A percentile compares a stretch with the other conserved stretches of the same genome.
These are phyloP conservation scores for Brachionus manjavacas DNA, from an alignment of 1,140 invertebrate species.

Conservation along the genomic window DNA sequence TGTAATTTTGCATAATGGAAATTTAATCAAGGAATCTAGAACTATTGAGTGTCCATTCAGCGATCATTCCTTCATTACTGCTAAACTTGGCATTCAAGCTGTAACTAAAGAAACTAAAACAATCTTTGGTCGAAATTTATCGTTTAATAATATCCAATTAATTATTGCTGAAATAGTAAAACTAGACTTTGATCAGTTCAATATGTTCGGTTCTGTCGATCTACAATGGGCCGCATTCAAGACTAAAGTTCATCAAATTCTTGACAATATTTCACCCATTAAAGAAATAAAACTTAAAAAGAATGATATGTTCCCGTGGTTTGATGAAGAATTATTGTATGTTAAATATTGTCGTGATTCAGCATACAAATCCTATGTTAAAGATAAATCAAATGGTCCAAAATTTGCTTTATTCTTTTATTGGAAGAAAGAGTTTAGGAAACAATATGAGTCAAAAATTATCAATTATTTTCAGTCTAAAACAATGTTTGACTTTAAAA, in stretches of 20 bases:
- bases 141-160: background rate
- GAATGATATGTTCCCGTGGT: background rate
- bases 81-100: background rate
- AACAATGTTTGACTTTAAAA: background rate
- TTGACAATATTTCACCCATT: background rate
- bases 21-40: background rate
- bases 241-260: background rate
- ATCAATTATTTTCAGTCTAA: background rate
- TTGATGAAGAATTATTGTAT: background rate
- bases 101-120: background rate
- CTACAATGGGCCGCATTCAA: background rate
- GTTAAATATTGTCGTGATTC: background rate
- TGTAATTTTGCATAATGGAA: background rate
- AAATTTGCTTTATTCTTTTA: background rate
- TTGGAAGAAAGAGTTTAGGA: background rate
- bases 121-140: background rate
- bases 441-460: background rate
- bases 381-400: background rate
- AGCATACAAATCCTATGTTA: background rate
- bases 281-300: background rate
- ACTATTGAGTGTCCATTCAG: background rate
- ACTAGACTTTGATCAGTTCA: background rate
- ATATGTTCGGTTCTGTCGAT: background rate
- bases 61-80: background rate
- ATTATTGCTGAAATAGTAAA: background rate